Evolutionary conservation across 2,888 invertebrate species (phyloP).

Genomic region (Bhutanitis thaidina): DNA sequence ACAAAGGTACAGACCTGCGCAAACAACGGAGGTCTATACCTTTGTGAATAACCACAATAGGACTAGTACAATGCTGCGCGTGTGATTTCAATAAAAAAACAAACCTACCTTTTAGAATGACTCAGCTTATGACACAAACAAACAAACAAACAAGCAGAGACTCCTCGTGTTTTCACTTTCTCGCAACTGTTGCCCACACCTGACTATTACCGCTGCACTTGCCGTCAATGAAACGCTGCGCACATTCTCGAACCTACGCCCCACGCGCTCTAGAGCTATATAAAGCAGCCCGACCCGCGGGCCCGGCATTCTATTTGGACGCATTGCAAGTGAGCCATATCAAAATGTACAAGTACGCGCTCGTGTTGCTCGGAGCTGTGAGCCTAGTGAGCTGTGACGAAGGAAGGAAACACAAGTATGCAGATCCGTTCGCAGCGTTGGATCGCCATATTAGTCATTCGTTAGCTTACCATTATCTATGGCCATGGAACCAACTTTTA

Average conservation of each 20-base stretch:
- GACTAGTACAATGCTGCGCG: not conserved
- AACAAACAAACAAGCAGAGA: conserved; percentile 24
- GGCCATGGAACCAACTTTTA: conserved; percentile 69
- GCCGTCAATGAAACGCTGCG: conserved; percentile 56
- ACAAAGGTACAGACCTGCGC: too few species aligned
- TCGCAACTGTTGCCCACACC: conserved; percentile 53
- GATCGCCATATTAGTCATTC: conserved; percentile 61
- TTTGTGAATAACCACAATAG: not conserved
- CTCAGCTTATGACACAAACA: conserved; percentile 23
- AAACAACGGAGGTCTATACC: too few species aligned
- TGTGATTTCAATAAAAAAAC: conserved; percentile 6
- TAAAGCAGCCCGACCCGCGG: conserved; percentile 40
- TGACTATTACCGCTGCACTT: conserved; percentile 52
- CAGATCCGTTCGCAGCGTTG: conserved; percentile 57
- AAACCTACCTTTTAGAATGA: conserved; percentile 27
- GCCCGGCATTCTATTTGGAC: conserved; percentile 36
- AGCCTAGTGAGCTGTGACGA: conserved; percentile 41
- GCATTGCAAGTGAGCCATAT: conserved; percentile 27
- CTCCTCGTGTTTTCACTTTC: conserved; percentile 31
- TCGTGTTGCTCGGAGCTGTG: conserved; percentile 44
- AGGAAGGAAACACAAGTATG: conserved; percentile 38
- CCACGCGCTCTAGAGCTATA: conserved; percentile 58
- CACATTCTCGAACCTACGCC: conserved; percentile 66
- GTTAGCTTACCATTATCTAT: conserved; percentile 58
- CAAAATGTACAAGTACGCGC: conserved; percentile 53